Conservation (phyloP, 37 sponge, comb jelly and placozoan species). For the Beroe forskalii region DNA sequence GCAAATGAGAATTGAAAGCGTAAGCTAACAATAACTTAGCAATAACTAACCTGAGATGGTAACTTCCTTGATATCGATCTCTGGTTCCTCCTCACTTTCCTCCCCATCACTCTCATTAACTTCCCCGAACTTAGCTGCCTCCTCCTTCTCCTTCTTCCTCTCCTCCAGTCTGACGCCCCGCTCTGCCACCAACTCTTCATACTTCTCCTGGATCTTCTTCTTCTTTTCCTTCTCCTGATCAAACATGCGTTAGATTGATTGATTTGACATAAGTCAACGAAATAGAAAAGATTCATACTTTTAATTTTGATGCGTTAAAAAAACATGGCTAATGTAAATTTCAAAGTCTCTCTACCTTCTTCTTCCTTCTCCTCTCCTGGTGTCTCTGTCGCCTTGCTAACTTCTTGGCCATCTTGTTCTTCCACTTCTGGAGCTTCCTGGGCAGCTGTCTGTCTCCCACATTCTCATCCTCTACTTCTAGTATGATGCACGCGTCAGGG, state of each 20-base stretch:
- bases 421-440: constrained; percentile 75
- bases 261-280: too few relatives aligned
- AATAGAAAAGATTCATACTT: too few relatives aligned
- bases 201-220: constrained; percentile 68
- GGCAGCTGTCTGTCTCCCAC: constrained; percentile 76
- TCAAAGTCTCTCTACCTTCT: constrained; percentile 5
- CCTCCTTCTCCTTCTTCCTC: constrained; percentile 69
- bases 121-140: constrained; percentile 82
- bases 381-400: constrained; percentile 56
- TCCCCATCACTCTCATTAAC: constrained; percentile 77
- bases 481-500: constrained; percentile 79
- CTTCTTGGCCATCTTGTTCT: constrained; percentile 72
- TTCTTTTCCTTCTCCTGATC: constrained; percentile 71
- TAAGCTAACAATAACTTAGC: too few relatives aligned
- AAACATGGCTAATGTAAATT: too few relatives aligned
- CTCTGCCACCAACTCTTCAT: neutral
- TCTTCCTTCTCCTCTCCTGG: neutral
- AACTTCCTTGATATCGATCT: constrained; percentile 55
- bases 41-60: constrained; percentile 2
- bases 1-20: too few relatives aligned
- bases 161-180: constrained; percentile 65
- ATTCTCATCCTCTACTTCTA: constrained; percentile 75
- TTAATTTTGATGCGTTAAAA: too few relatives aligned
- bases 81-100: constrained; percentile 71
- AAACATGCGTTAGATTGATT: too few relatives aligned